Percentiles rank a stretch among this genome's conserved stretches.
Evolutionary conservation across 1,140 invertebrate species (phyloP).

Genomic region (Microplitis demolitor): DNA sequence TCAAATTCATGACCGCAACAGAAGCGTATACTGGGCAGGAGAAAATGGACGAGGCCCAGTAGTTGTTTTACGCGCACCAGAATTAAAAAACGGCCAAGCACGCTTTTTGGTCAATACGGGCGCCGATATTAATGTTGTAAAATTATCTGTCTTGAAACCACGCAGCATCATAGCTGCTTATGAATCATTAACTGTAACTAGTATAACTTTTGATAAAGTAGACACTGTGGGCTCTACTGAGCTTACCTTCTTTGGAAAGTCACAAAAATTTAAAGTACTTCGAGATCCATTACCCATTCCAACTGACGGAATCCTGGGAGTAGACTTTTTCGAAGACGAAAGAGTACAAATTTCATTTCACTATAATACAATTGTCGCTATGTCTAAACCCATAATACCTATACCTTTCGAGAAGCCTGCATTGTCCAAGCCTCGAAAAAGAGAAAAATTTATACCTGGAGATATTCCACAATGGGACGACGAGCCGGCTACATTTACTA

Average conservation of each 20-base stretch:
- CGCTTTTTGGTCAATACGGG: not conserved
- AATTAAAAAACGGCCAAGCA: not conserved
- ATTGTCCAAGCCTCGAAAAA: too few species aligned
- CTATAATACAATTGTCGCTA: not conserved
- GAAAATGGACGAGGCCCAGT: not conserved
- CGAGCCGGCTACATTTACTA: too few species aligned
- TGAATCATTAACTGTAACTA: not conserved
- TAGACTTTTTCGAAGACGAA: not conserved
- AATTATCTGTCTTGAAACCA: not conserved
- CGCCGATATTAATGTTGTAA: not conserved
- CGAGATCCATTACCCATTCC: not conserved
- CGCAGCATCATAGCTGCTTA: not conserved
- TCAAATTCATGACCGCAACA: not conserved
- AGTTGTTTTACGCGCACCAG: not conserved
- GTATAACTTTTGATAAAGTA: not conserved
- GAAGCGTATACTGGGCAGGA: not conserved
- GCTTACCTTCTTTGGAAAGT: not conserved
- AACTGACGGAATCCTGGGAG: not conserved
- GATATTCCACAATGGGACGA: too few species aligned
- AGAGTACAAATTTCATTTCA: not conserved
- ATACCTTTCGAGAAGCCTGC: not conserved
- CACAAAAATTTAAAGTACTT: not conserved
- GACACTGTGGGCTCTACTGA: not conserved
- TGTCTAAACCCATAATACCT: not conserved
- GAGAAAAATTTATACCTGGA: too few species aligned